A percentile compares a stretch with the other conserved stretches of the same genome.
phyloP scores from a whole-genome alignment of 2,113 vertebrate genomes.

The Suncus etruscus region DNA sequence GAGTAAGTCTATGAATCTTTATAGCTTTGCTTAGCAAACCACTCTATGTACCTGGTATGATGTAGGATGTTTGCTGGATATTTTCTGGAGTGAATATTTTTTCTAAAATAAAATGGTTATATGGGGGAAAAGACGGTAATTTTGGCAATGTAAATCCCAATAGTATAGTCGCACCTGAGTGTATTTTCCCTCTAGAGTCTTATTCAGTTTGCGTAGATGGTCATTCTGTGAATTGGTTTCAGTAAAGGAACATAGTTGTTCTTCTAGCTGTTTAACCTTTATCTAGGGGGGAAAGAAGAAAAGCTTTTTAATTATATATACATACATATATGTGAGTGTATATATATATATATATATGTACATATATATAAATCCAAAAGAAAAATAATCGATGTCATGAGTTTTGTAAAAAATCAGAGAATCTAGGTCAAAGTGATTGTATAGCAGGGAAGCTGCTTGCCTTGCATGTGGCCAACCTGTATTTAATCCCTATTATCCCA shows the following conservation, averaged over 20 bases:
- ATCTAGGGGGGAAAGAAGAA: constrained; percentile 70
- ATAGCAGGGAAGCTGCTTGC: too few relatives aligned
- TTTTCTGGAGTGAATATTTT: neutral
- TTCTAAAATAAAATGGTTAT: neutral
- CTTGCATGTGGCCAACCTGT: too few relatives aligned
- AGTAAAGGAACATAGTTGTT: constrained; percentile 80
- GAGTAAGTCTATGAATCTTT: too few relatives aligned
- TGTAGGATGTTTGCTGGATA: neutral
- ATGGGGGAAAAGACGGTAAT: too few relatives aligned
- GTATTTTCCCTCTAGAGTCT: constrained; percentile 79
- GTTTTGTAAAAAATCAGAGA: neutral
- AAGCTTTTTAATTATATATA: neutral
- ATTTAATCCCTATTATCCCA: too few relatives aligned
- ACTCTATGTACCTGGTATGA: too few relatives aligned
- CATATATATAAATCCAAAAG: neutral
- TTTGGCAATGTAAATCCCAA: too few relatives aligned
- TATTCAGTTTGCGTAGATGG: constrained; percentile 76
- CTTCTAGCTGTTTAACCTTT: constrained; percentile 83
- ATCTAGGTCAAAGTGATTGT: neutral
- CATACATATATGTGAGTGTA: too few relatives aligned
- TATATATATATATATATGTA: neutral
- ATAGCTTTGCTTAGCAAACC: too few relatives aligned
- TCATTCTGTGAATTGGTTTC: constrained; percentile 75
- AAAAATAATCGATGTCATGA: neutral
- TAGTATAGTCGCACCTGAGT: constrained; percentile 77